Evolutionary conservation across 1,140 invertebrate genomes (phyloP).

Genomic region (Trichonephila inaurata): DNA sequence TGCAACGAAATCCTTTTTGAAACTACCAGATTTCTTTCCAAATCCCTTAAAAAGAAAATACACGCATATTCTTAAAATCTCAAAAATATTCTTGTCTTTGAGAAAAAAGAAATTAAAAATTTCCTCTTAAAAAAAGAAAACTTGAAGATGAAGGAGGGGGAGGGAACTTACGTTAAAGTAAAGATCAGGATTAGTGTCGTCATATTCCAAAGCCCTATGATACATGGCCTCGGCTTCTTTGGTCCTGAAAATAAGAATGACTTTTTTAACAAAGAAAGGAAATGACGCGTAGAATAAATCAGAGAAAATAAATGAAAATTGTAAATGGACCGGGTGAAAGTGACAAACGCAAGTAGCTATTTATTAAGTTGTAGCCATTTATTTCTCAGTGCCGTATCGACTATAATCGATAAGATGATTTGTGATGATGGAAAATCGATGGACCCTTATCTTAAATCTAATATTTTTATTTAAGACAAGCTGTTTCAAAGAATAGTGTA

Average conservation of each 20-base stretch:
- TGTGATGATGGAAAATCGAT: not conserved
- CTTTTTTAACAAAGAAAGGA: not conserved
- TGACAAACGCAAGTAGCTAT: not conserved
- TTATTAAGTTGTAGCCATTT: not conserved
- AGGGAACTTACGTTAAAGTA: conserved; percentile 81
- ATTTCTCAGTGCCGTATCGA: not conserved
- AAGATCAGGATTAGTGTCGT: conserved; percentile 81
- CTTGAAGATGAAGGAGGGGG: not conserved
- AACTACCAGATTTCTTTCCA: not conserved
- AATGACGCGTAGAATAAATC: not conserved
- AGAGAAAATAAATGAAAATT: not conserved
- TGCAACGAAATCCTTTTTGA: not conserved
- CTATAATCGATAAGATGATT: not conserved
- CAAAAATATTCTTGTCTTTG: not conserved
- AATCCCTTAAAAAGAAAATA: not conserved
- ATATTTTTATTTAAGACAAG: no score
- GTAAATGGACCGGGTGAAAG: not conserved
- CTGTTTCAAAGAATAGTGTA: no score
- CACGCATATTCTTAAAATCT: not conserved
- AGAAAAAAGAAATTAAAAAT: not conserved
- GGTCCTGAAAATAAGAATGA: conserved; percentile 77
- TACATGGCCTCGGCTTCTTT: conserved; percentile 81
- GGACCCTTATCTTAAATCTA: not conserved
- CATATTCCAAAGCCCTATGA: conserved; percentile 80
- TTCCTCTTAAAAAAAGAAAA: not conserved